Percentiles rank a stretch among this genome's conserved stretches.
phyloP scores from a whole-genome alignment of 2,797 vertebrate genomes.

The Zalophus californianus region DNA sequence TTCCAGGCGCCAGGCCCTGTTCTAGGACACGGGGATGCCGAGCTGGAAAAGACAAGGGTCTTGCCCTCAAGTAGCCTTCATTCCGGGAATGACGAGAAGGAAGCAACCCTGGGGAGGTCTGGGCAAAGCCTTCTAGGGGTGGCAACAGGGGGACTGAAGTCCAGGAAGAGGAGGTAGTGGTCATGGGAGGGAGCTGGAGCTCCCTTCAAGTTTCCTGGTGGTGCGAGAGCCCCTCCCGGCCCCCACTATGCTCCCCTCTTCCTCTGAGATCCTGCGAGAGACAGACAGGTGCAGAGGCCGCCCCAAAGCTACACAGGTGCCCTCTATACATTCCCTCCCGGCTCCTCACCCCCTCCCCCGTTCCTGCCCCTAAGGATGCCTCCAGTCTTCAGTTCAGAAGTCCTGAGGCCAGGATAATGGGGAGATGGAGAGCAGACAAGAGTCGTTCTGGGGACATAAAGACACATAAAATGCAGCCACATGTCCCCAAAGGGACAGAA shows the following conservation, averaged over 20 bases:
- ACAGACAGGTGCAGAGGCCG: not conserved
- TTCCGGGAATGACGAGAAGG: not conserved
- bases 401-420: not conserved
- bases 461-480: not conserved
- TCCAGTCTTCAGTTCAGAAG: not conserved
- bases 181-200: too few relatives aligned
- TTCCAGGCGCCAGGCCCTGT: not conserved
- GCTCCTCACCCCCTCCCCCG: not conserved
- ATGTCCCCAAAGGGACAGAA: not conserved
- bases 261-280: not conserved
- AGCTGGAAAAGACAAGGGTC: not conserved
- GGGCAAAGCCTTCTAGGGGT: not conserved
- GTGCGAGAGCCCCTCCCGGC: not conserved
- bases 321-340: not conserved
- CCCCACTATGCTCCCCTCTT: not conserved
- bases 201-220: not conserved
- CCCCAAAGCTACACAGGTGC: not conserved
- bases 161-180: not conserved
- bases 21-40: not conserved
- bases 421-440: not conserved
- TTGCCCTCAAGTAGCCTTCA: not conserved
- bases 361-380: not conserved
- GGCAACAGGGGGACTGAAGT: not conserved
- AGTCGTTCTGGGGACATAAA: not conserved
- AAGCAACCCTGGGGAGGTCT: not conserved